A percentile compares a stretch with the other conserved stretches of the same genome.
These are phyloP conservation scores for Pteromalus puparum DNA, from an alignment of 1,140 invertebrate genomes.

Conservation along the genomic window DNA sequence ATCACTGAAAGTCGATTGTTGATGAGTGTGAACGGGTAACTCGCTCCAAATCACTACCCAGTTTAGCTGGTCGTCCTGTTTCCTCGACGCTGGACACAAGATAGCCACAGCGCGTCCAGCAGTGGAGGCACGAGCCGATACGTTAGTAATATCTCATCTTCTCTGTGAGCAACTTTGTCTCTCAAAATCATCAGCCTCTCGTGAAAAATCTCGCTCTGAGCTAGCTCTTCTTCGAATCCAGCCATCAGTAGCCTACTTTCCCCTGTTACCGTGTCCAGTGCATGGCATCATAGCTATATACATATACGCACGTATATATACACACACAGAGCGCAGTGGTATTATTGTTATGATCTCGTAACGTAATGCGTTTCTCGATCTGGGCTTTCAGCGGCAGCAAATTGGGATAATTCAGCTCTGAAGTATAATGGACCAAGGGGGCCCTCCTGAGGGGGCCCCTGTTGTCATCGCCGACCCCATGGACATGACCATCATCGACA, in stretches of 20 bases:
- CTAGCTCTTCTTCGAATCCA: constrained; percentile 12
- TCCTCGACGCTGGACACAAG: background rate
- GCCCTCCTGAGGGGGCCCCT: constrained; percentile 74
- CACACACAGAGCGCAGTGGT: background rate
- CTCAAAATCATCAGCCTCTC: background rate
- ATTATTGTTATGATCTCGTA: constrained; percentile 17
- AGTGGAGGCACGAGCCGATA: constrained; percentile 9
- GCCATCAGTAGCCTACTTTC: constrained; percentile 48
- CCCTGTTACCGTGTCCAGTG: constrained; percentile 18
- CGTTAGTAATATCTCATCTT: constrained; percentile 7
- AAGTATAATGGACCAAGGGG: constrained; percentile 69
- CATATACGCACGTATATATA: background rate
- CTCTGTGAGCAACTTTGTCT: background rate
- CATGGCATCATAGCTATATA: constrained; percentile 24
- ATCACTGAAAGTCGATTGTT: constrained; percentile 53
- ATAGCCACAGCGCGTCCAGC: constrained; percentile 5
- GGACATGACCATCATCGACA: constrained; percentile 66
- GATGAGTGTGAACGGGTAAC: constrained; percentile 51
- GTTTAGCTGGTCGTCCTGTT: constrained; percentile 17
- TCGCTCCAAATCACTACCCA: constrained; percentile 41
- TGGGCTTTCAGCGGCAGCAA: background rate
- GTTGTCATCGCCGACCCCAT: constrained; percentile 65
- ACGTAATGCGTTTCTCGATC: background rate
- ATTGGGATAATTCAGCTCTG: constrained; percentile 9
- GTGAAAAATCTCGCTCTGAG: constrained; percentile 1